Percentiles rank a stretch among this genome's conserved stretches.
These are phyloP conservation scores for Tryphoninae sp. DNA, from an alignment of 2,888 invertebrate species.

Conservation along the genomic window DNA sequence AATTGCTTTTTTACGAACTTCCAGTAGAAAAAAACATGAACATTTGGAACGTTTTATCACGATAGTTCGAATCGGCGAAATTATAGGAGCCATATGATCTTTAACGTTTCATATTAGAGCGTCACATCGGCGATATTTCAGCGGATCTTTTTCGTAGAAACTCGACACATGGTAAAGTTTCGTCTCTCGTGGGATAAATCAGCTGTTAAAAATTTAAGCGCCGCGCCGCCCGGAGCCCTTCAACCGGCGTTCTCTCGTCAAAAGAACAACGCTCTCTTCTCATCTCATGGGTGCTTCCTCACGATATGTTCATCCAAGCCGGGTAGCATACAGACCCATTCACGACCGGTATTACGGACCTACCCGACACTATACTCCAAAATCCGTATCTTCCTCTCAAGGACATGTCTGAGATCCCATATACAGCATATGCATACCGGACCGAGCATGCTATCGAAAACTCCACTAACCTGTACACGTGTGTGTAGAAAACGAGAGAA, in stretches of 20 bases:
- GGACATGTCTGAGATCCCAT: constrained; percentile 8
- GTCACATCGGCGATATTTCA: constrained; percentile 28
- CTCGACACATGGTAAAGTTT: constrained; percentile 20
- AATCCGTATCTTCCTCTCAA: constrained; percentile 19
- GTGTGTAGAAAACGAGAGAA: neutral
- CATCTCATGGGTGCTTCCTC: constrained; percentile 21
- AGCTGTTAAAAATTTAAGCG: constrained; percentile 68
- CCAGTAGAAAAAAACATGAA: neutral
- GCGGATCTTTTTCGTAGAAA: constrained; percentile 56
- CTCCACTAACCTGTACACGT: neutral
- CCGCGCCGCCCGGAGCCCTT: constrained; percentile 63
- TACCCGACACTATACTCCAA: constrained; percentile 27
- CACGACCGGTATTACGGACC: constrained; percentile 42
- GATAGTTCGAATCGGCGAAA: no score
- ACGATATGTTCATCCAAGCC: constrained; percentile 16
- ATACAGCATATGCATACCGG: constrained; percentile 1
- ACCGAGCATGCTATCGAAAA: constrained; percentile 1
- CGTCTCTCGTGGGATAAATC: constrained; percentile 24
- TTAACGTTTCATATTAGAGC: neutral
- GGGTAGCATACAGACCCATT: constrained; percentile 20
- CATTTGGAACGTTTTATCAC: no score
- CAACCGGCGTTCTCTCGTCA: constrained; percentile 35
- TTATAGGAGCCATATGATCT: no score
- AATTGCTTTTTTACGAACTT: constrained; percentile 22
- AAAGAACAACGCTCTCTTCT: constrained; percentile 17